phyloP scores from a whole-genome alignment of 2,113 vertebrate genomes.

The Myrmecophaga tridactyla region DNA sequence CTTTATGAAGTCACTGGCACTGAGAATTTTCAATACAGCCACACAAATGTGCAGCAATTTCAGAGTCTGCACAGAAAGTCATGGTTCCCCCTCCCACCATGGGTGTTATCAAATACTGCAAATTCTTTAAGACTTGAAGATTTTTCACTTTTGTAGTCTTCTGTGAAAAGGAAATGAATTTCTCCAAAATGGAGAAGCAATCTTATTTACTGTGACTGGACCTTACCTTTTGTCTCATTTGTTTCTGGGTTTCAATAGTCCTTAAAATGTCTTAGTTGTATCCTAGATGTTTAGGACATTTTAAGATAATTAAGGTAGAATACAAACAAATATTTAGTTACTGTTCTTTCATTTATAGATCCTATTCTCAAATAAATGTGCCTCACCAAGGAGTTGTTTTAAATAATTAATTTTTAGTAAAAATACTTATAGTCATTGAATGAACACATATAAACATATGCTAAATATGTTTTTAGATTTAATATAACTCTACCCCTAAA shows the following conservation, averaged over 20 bases:
- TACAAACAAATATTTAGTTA: not conserved
- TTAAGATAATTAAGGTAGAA: not conserved
- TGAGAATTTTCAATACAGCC: not conserved
- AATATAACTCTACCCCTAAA: not conserved
- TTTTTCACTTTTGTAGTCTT: not conserved
- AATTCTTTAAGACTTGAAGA: not conserved
- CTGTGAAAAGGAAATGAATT: conserved; percentile 29
- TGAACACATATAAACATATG: not conserved
- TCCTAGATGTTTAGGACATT: not conserved
- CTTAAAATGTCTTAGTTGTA: not conserved
- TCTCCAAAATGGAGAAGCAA: not conserved
- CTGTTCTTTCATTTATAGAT: not conserved
- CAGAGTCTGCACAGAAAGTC: not conserved
- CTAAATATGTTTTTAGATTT: not conserved
- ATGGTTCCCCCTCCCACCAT: not conserved
- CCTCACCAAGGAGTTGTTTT: not conserved
- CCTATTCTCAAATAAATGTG: not conserved
- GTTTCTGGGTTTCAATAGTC: not conserved
- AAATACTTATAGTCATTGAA: not conserved
- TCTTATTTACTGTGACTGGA: not conserved
- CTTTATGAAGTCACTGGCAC: not conserved
- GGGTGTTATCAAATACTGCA: not conserved
- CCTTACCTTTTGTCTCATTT: not conserved
- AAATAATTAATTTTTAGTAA: not conserved
- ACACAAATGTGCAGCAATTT: not conserved